These are phyloP conservation scores for Plutomurus gul DNA, from an alignment of 1,140 invertebrate genomes.

Conservation along the genomic window DNA sequence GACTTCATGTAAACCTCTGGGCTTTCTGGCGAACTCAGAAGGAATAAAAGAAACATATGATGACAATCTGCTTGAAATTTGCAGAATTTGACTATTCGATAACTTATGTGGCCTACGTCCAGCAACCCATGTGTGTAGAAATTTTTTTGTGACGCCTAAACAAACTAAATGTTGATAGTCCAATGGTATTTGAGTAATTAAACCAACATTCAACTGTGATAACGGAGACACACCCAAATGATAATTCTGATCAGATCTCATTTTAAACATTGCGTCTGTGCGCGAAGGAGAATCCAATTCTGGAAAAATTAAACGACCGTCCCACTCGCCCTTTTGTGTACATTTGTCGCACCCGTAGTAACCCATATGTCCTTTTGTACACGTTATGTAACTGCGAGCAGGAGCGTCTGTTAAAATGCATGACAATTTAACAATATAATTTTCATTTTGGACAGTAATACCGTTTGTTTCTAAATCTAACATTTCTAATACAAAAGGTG, in stretches of 20 bases:
- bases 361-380: slow-evolving; percentile 53
- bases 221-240: slow-evolving; percentile 33
- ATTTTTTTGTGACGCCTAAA: slow-evolving; percentile 53
- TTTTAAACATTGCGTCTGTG: slow-evolving; percentile 52
- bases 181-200: slow-evolving; percentile 52
- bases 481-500: slow-evolving; percentile 55
- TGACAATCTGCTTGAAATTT: not conserved
- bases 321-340: slow-evolving; percentile 36
- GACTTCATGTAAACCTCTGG: not conserved
- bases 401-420: slow-evolving; percentile 56
- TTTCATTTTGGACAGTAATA: slow-evolving; percentile 46
- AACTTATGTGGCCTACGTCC: not conserved
- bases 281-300: slow-evolving; percentile 39
- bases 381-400: slow-evolving; percentile 55
- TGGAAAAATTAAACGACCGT: slow-evolving; percentile 38
- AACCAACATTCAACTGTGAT: slow-evolving; percentile 38
- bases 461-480: slow-evolving; percentile 47
- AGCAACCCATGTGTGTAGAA: slow-evolving; percentile 21
- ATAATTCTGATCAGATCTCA: slow-evolving; percentile 46
- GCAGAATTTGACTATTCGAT: not conserved
- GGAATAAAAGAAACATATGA: not conserved
- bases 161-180: slow-evolving; percentile 54
- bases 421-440: slow-evolving; percentile 46
- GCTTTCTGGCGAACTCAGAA: not conserved
- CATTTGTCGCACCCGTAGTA: slow-evolving; percentile 56